These are phyloP conservation scores for Drusus annulatus DNA, from an alignment of 1,140 invertebrate genomes.

Conservation along the genomic window DNA sequence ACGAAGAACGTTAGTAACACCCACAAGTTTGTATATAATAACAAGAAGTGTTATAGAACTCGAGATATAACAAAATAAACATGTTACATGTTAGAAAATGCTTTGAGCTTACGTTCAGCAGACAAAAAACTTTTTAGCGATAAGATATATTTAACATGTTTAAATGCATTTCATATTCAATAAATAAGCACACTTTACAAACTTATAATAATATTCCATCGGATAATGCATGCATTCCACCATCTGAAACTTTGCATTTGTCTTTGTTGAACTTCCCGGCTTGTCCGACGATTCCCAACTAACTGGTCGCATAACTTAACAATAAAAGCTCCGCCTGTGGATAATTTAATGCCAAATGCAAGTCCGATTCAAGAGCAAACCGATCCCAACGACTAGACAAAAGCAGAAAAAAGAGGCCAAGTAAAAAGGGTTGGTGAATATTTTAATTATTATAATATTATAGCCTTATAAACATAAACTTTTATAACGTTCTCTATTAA, in stretches of 20 bases:
- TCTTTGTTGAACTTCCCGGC: not conserved
- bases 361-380: not conserved
- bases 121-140: too few species aligned
- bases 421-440: not conserved
- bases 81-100: too few species aligned
- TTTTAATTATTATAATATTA: too few species aligned
- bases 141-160: too few species aligned
- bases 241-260: not conserved
- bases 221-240: not conserved
- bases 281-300: slow-evolving; percentile 12
- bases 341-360: slow-evolving; percentile 29
- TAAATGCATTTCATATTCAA: too few species aligned
- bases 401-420: not conserved
- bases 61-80: too few species aligned
- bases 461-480: too few species aligned
- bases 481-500: too few species aligned
- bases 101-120: not conserved
- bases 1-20: too few species aligned
- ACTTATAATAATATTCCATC: not conserved
- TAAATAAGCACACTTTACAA: too few species aligned
- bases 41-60: too few species aligned
- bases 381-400: not conserved
- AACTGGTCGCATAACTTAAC: slow-evolving; percentile 14
- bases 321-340: slow-evolving; percentile 12
- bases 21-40: too few species aligned